These are phyloP conservation scores for Brassicogethes aeneus DNA, from an alignment of 2,888 invertebrate species.

Conservation along the genomic window DNA sequence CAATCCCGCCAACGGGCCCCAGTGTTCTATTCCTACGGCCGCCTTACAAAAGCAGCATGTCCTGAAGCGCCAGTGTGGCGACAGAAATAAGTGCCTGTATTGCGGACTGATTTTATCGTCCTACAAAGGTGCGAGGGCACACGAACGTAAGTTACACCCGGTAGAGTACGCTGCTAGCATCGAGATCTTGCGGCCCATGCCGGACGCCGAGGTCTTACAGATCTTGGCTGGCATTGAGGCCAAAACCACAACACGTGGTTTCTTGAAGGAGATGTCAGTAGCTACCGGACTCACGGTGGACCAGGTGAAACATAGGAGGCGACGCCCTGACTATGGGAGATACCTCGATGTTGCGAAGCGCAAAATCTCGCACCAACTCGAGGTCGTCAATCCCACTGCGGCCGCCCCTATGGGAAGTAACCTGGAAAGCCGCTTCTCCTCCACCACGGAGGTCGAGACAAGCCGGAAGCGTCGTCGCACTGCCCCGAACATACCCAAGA, in stretches of 20 bases:
- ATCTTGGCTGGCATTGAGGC: not conserved
- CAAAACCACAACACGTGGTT: not conserved
- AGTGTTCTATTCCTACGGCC: no score
- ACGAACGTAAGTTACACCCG: no score
- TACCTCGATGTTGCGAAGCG: not conserved
- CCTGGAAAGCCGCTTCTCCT: no score
- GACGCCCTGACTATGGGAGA: not conserved
- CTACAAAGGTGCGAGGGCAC: not conserved
- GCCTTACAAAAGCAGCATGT: not conserved
- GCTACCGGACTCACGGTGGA: not conserved
- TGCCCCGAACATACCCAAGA: not conserved
- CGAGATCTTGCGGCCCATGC: no score
- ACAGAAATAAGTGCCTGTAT: not conserved
- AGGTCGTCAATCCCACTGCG: no score
- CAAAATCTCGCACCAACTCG: no score
- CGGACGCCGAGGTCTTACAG: not conserved
- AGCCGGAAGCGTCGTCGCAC: no score
- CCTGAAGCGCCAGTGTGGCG: not conserved
- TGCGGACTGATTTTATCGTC: not conserved
- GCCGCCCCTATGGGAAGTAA: no score
- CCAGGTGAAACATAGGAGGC: not conserved
- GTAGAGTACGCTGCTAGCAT: no score
- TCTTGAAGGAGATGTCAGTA: not conserved
- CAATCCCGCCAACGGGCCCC: no score
- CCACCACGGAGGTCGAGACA: no score